Percentiles rank a stretch among this genome's conserved stretches.
phyloP scores from a whole-genome alignment of 2,797 vertebrate genomes.

The Spondyliosoma cantharus region DNA sequence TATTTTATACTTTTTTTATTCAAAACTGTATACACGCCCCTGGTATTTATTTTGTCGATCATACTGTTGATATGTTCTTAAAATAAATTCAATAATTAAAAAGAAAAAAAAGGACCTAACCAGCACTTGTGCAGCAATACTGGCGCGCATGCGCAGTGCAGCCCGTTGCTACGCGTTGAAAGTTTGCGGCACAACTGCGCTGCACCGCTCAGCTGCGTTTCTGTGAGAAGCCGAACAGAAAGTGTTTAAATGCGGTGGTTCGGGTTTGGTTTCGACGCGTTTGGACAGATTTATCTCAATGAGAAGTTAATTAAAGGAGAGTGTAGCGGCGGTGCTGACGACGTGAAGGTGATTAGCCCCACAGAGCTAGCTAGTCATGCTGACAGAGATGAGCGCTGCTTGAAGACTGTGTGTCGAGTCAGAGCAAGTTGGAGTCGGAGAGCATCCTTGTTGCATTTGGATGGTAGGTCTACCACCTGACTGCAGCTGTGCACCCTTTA shows the following conservation, averaged over 20 bases:
- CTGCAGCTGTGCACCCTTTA: no score
- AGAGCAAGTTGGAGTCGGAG: constrained; percentile 82
- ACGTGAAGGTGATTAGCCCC: constrained; percentile 67
- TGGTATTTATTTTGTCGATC: no score
- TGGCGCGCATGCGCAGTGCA: constrained; percentile 45
- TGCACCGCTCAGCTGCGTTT: not conserved
- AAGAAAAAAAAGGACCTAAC: no score
- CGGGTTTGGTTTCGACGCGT: constrained; percentile 88
- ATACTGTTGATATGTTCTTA: not conserved
- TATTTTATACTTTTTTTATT: no score
- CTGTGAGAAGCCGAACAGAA: not conserved
- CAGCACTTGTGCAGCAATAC: not conserved
- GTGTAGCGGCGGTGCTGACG: not conserved
- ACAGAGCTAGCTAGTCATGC: constrained; percentile 12
- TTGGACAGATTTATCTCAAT: constrained; percentile 80
- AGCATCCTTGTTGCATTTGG: constrained; percentile 67
- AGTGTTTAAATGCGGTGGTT: constrained; percentile 83
- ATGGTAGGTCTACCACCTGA: constrained; percentile 43
- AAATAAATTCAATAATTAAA: no score
- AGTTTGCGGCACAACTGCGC: constrained; percentile 39
- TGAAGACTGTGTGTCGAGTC: constrained; percentile 26
- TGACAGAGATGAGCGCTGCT: not conserved
- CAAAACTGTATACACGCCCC: no score
- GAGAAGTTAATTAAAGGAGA: not conserved
- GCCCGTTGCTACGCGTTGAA: not conserved